Conservation (phyloP, 2,113 vertebrate genomes). For the Callopanchax toddi region DNA sequence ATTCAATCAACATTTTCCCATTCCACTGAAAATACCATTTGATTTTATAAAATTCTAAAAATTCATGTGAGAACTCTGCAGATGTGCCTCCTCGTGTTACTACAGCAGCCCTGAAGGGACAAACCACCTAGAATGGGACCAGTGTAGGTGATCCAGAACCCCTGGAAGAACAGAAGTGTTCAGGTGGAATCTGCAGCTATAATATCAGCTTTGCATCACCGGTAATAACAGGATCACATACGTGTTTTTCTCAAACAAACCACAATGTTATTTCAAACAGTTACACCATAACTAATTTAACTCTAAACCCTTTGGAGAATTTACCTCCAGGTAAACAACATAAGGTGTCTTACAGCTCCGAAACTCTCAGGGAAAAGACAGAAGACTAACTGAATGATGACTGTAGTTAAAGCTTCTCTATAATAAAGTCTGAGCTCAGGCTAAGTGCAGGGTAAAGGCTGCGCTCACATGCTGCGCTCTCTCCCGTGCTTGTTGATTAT, state of each 20-base stretch:
- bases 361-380: not conserved
- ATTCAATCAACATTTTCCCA: too few species aligned
- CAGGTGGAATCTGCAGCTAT: too few species aligned
- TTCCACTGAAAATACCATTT: too few species aligned
- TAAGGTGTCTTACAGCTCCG: not conserved
- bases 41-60: too few species aligned
- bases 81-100: not conserved
- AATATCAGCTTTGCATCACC: too few species aligned
- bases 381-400: not conserved
- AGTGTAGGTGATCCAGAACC: too few species aligned
- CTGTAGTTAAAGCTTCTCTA: slow-evolving; percentile 1
- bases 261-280: not conserved
- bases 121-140: not conserved
- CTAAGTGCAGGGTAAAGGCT: not conserved
- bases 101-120: not conserved
- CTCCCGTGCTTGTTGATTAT: slow-evolving; percentile 45
- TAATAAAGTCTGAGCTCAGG: slow-evolving; percentile 14
- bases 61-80: too few species aligned
- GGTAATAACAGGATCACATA: not conserved
- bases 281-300: not conserved
- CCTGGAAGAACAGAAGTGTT: too few species aligned
- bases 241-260: not conserved
- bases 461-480: slow-evolving; percentile 31
- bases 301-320: not conserved
- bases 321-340: not conserved